phyloP scores from a whole-genome alignment of 92 coral and sea anemone species.

The Phenganax marumi region DNA sequence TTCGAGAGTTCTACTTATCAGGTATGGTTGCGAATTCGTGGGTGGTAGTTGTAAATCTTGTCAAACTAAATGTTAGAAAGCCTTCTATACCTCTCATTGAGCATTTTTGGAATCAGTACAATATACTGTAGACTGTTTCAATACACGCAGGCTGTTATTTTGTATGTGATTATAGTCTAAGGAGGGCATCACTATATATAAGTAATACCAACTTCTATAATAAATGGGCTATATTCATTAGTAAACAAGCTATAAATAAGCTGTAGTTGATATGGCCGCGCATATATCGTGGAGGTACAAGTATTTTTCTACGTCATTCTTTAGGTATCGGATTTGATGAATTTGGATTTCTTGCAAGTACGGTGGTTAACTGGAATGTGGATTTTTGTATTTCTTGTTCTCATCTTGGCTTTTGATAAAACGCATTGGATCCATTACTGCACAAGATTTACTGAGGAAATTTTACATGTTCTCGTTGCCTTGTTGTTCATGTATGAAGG shows the following conservation, averaged over 20 bases:
- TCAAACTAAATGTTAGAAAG: too few species aligned
- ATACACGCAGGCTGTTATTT: too few species aligned
- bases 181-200: too few species aligned
- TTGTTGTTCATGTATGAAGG: slow-evolving; percentile 45
- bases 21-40: slow-evolving; percentile 3
- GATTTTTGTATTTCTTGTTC: slow-evolving; percentile 23
- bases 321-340: slow-evolving; percentile 13
- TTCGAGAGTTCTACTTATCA: slow-evolving; percentile 37
- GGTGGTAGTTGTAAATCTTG: background rate
- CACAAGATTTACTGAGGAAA: slow-evolving; percentile 41
- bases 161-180: too few species aligned
- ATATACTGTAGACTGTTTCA: too few species aligned
- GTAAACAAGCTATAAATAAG: too few species aligned
- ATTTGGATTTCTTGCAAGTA: slow-evolving; percentile 28
- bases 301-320: background rate
- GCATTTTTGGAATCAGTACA: background rate
- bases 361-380: slow-evolving; percentile 42
- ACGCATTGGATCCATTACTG: slow-evolving; percentile 44
- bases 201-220: too few species aligned
- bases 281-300: too few species aligned
- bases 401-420: slow-evolving; percentile 44
- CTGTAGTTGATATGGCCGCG: too few species aligned
- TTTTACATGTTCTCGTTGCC: slow-evolving; percentile 38
- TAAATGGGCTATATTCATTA: too few species aligned
- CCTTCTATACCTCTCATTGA: too few species aligned